Evolutionary conservation across 2,797 vertebrate species (phyloP), one percentile per base, ranked within the genome.

Genomic region (Ctenosaura bakeri): DNA sequence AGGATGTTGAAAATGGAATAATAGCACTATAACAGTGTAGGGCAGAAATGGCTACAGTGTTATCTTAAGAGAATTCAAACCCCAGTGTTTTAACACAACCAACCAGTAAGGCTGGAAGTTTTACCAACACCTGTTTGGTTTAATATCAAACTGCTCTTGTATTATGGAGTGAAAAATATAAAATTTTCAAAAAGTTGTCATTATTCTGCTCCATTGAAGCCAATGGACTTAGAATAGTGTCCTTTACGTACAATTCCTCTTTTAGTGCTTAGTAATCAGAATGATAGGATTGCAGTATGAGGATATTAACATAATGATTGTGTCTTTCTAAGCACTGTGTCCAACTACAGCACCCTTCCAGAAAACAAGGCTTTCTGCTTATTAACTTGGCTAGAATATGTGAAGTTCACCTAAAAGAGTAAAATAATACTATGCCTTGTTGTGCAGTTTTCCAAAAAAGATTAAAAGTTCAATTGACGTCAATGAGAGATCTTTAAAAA

Each of bases 191-290:
- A 38, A 83, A 46, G 3, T 35, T 85, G 46, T 69, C 4, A 32
- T 84, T 50, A 85, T 90, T 88, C n/a, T 92, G 20, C 54, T 82
- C 87, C 13, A 2, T 86, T 54, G 42, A 91, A 91, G 64, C 85
- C 76, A 86, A 26, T 50, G 52, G 20, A 32, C 29, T 64, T 38
- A 42, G 71, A 50, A 80, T 16, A 32, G 4, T 52, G 56, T 20
- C 38, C 52, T 84, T 82, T 74, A 85, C 29, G 50, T 59, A 56
- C 80, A 56, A 83, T 83, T 0, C 52, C 32, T 29, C 2, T 1
- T 79, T n/a, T n/a, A 0, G n/a, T 84, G 0, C 76, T 78, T 35
- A 46, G 0, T 74, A 24, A 42, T 35, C 79, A 74, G 10, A 88
- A 66, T 50, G 10, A 71, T 46, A 83, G 59, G 62, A 42, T 26